Conservation (phyloP, 1,140 invertebrate species). For the Lerema accius region DNA sequence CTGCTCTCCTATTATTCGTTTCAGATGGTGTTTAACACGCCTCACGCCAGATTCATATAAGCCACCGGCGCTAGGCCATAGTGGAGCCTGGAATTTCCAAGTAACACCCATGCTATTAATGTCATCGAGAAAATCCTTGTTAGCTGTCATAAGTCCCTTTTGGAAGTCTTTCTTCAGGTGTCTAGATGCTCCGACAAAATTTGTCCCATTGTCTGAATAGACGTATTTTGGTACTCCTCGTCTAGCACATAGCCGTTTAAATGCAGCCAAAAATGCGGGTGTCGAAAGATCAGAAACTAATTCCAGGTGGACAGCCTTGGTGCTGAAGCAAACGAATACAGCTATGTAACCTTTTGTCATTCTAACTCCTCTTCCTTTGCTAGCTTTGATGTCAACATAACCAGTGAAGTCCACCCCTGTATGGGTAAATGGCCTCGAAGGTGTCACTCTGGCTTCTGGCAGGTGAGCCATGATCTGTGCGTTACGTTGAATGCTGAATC, state of each 20-base stretch:
- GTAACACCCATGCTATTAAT: conserved; percentile 37
- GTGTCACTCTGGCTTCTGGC: conserved; percentile 33
- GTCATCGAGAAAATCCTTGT: conserved; percentile 14
- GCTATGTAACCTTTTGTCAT: conserved; percentile 31
- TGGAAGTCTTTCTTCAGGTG: conserved; percentile 34
- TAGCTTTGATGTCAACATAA: conserved; percentile 13
- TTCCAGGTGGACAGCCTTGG: conserved; percentile 42
- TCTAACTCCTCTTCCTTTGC: conserved; percentile 14
- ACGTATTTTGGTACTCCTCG: conserved; percentile 42
- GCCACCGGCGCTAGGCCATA: conserved; percentile 64
- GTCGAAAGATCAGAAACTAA: conserved; percentile 36
- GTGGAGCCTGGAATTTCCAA: conserved; percentile 71
- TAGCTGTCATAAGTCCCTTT: background rate
- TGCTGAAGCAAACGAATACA: conserved; percentile 39
- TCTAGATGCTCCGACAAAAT: conserved; percentile 56
- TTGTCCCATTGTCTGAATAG: conserved; percentile 62
- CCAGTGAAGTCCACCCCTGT: conserved; percentile 39
- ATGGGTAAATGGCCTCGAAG: conserved; percentile 34
- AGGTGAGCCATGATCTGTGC: conserved; percentile 38
- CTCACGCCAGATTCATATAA: conserved; percentile 41
- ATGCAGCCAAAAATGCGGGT: conserved; percentile 44
- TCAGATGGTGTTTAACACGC: conserved; percentile 55
- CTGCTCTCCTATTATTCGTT: conserved; percentile 42
- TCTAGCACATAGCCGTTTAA: conserved; percentile 52
- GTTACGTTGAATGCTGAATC: conserved; percentile 2